These are phyloP conservation scores for Leptoclinus maculatus DNA, from an alignment of 2,797 vertebrate genomes.

Conservation along the genomic window DNA sequence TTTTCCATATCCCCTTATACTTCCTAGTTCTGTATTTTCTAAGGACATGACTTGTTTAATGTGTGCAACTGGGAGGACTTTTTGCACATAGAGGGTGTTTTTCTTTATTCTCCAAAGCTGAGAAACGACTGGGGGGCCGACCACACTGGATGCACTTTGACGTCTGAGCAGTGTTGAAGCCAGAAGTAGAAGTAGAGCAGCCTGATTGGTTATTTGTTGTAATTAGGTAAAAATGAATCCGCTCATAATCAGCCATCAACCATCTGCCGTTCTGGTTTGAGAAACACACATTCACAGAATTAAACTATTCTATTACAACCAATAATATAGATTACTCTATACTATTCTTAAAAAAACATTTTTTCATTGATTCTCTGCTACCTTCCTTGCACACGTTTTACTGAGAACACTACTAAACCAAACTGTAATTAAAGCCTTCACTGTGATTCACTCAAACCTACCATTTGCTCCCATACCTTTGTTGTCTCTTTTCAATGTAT, in stretches of 20 bases:
- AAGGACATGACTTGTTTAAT: constrained; percentile 10
- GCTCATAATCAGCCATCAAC: constrained; percentile 18
- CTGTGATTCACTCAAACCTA: constrained; percentile 26
- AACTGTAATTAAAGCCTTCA: constrained; percentile 40
- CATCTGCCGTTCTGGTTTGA: constrained; percentile 6
- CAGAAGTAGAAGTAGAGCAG: background rate
- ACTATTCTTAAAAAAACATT: background rate
- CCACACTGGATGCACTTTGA: constrained; percentile 3
- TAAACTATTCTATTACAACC: background rate
- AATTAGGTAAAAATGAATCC: constrained; percentile 3
- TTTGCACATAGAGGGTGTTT: constrained; percentile 4
- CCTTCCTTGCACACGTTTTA: constrained; percentile 16
- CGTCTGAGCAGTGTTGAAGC: background rate
- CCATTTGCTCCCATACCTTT: constrained; percentile 26
- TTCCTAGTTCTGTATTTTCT: background rate
- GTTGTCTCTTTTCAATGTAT: constrained; percentile 23
- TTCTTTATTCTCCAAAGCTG: background rate
- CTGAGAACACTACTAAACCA: background rate
- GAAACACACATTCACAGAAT: background rate
- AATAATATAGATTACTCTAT: too few relatives aligned
- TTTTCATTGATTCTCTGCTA: background rate
- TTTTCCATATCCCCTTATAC: background rate
- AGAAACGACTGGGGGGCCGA: background rate
- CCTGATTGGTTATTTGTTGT: background rate
- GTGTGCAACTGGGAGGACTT: constrained; percentile 5